Conservation (phyloP, 2,113 vertebrate genomes). For the Scartelaos histophorus region DNA sequence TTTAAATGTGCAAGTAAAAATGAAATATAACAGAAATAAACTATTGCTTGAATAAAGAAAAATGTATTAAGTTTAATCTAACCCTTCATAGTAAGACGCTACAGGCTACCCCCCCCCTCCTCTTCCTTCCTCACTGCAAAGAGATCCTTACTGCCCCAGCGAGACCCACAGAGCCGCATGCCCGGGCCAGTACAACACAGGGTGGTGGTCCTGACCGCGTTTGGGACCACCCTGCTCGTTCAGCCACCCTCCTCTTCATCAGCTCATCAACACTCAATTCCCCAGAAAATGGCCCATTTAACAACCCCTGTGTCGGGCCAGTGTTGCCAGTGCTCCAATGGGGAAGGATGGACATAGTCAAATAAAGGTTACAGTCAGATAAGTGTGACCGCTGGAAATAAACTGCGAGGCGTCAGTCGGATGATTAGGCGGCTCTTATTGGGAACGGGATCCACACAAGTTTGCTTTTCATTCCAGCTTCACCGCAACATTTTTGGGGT, state of each 20-base stretch:
- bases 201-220: conserved; percentile 59
- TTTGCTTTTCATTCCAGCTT: conserved; percentile 60
- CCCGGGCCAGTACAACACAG: conserved; percentile 53
- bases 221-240: conserved; percentile 69
- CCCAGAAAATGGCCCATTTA: conserved; percentile 72
- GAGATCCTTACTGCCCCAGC: conserved; percentile 66
- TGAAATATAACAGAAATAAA: no score
- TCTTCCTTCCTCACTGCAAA: conserved; percentile 41
- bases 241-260: conserved; percentile 73
- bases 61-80: conserved; percentile 75
- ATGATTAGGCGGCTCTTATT: conserved; percentile 53
- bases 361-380: conserved; percentile 41
- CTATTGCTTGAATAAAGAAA: conserved; percentile 40
- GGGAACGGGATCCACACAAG: conserved; percentile 43
- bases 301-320: conserved; percentile 48
- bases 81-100: conserved; percentile 69
- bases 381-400: conserved; percentile 43
- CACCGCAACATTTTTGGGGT: conserved; percentile 73
- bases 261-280: conserved; percentile 78
- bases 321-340: conserved; percentile 51
- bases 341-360: conserved; percentile 39
- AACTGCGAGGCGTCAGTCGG: conserved; percentile 48
- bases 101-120: conserved; percentile 57
- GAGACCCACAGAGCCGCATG: conserved; percentile 62
- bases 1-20: no score